phyloP scores from a whole-genome alignment of 2,888 invertebrate genomes.

The Ferdinandea cuprea region DNA sequence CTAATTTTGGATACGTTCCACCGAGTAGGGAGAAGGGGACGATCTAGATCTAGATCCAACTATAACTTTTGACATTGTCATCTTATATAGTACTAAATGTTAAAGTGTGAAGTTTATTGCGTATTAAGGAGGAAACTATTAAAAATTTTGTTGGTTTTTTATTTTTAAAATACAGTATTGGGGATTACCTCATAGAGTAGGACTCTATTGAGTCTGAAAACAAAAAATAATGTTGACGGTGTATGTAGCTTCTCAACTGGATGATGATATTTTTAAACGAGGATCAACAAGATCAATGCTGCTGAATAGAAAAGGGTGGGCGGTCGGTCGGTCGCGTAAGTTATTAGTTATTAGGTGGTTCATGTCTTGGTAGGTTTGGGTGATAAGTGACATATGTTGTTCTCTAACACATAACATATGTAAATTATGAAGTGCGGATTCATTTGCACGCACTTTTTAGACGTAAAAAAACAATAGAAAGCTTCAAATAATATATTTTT shows the following conservation, averaged over 20 bases:
- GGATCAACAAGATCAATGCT: slow-evolving; percentile 15
- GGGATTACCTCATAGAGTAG: slow-evolving; percentile 15
- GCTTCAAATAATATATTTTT: neutral
- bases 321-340: neutral
- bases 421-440: neutral
- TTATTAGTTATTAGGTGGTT: neutral
- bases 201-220: neutral
- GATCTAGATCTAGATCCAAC: neutral
- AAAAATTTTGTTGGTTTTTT: slow-evolving; percentile 1
- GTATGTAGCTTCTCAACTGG: neutral
- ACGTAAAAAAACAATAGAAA: neutral
- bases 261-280: slow-evolving; percentile 25
- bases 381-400: neutral
- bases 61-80: slow-evolving; percentile 44
- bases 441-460: neutral
- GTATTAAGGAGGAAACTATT: slow-evolving; percentile 37
- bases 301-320: neutral
- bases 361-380: neutral
- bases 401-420: too few species aligned
- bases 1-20: slow-evolving; percentile 18
- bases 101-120: slow-evolving; percentile 44
- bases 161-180: slow-evolving; percentile 44
- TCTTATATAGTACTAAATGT: slow-evolving; percentile 47
- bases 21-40: neutral
- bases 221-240: neutral